phyloP scores from a whole-genome alignment of 2,888 invertebrate genomes.

The Caenorhabditis panamensis region DNA sequence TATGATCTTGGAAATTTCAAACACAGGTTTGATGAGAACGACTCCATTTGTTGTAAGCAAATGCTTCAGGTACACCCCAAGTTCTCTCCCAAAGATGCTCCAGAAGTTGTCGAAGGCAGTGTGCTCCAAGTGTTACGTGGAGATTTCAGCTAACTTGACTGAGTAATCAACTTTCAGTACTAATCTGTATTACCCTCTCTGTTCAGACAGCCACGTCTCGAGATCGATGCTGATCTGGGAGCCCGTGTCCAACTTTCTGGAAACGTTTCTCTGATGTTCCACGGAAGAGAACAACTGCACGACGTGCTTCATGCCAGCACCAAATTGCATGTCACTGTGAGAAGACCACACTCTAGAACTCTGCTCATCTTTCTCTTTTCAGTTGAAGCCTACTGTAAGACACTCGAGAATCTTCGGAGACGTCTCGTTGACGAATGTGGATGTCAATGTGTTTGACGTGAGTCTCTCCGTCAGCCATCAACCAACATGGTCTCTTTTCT shows the following conservation, averaged over 20 bases:
- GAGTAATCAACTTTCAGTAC: slow-evolving; percentile 63
- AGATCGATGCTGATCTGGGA: slow-evolving; percentile 76
- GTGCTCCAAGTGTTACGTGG: slow-evolving; percentile 78
- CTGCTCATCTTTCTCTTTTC: slow-evolving; percentile 13
- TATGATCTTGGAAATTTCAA: slow-evolving; percentile 72
- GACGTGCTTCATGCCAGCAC: slow-evolving; percentile 76
- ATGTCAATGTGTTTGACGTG: slow-evolving; percentile 79
- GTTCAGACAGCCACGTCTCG: slow-evolving; percentile 71
- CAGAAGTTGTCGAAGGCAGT: slow-evolving; percentile 74
- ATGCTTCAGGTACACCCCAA: slow-evolving; percentile 56
- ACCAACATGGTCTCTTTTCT: background rate
- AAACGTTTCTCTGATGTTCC: slow-evolving; percentile 70
- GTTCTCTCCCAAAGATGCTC: slow-evolving; percentile 71
- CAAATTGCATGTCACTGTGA: slow-evolving; percentile 75
- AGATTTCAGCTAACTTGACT: slow-evolving; percentile 74
- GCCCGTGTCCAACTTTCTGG: slow-evolving; percentile 71
- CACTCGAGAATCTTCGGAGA: slow-evolving; percentile 79
- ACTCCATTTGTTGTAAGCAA: background rate
- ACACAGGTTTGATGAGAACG: slow-evolving; percentile 59
- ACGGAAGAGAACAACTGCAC: slow-evolving; percentile 70
- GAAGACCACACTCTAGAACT: background rate
- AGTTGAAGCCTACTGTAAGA: slow-evolving; percentile 78
- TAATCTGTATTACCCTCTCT: background rate
- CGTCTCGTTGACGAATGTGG: slow-evolving; percentile 79
- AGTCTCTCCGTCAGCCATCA: too few species aligned